Base-by-base conservation (phyloP, 2,113 vertebrate species). In the Ailurus styani region DNA sequence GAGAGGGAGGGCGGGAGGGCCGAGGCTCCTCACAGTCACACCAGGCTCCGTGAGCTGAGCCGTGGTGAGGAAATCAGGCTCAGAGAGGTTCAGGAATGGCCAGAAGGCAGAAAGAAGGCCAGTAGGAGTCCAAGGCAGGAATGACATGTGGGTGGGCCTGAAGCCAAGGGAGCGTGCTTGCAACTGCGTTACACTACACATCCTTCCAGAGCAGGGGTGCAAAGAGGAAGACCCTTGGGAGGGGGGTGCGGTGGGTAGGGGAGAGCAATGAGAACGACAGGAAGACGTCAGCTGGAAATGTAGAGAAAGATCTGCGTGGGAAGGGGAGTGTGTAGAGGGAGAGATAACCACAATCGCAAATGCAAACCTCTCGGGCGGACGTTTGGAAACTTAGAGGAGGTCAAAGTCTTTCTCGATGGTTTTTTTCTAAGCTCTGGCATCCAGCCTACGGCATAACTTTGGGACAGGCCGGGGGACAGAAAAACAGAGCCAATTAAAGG, bases 171-270 rank as follows among this genome's bases (percentile, higher is more conserved):
- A 11, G 13, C 45, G 14, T 25, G 68, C 78, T 37, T 20, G 7
- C 12, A 68, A 6, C 7, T 5, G 1, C 7, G 0, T 50, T 20
- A 8, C 23, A 25, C 66, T 3, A 2, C 3, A 5, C 50, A 25
- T 60, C 9, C 47, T 31, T 0, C 47, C 83, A 60, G 78, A 68
- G 23, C 12, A 47, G 62, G 72, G 45, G 21, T 25, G 8, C 15
- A 42, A 31, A 79, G 42, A 66, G 29, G 50, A 45, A 37, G 81
- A 42, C 64, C 45, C 45, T 7, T 7, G 70, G 25, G 21, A 25
- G 7, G 20, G 34, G 25, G n/a, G 29, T 23, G 13, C 47, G 47
- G 3, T 11, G 27, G 31, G 50, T 25, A 5, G 10, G n/a, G 29
- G 14, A 31, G 25, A 85, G 17, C 7, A 8, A 34, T 18, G 55